Percentiles rank a stretch among this genome's conserved stretches.
Evolutionary conservation across 2,797 vertebrate species (phyloP).

Genomic region (Columba guinea): DNA sequence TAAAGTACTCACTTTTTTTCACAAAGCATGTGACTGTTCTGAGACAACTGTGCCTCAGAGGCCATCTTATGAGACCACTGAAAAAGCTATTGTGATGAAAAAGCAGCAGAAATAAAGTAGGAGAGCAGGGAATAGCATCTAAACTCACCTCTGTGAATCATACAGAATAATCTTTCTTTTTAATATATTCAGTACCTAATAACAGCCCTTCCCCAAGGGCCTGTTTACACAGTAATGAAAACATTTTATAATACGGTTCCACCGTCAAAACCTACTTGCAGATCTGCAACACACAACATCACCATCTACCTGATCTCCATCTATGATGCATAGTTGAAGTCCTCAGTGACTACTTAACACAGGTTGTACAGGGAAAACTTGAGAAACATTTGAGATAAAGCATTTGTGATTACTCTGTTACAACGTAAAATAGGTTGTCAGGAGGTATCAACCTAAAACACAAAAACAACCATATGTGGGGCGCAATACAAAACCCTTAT

Average conservation of each 20-base stretch:
- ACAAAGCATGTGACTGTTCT: constrained; percentile 19
- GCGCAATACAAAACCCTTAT: neutral
- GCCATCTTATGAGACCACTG: constrained; percentile 43
- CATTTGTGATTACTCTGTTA: neutral
- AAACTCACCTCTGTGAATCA: constrained; percentile 67
- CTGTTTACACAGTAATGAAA: neutral
- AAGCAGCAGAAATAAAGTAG: constrained; percentile 67
- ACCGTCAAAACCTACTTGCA: neutral
- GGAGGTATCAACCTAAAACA: neutral
- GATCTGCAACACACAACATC: neutral
- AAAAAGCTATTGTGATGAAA: constrained; percentile 49
- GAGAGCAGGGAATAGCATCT: constrained; percentile 52
- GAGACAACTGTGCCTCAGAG: constrained; percentile 41
- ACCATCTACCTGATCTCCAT: neutral
- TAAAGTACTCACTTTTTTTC: constrained; percentile 60
- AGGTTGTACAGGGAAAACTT: neutral
- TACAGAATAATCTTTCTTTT: constrained; percentile 60
- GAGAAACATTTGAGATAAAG: neutral
- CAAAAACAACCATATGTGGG: neutral
- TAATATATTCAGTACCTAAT: constrained; percentile 68
- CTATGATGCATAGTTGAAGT: neutral
- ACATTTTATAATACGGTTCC: neutral
- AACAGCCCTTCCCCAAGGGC: constrained; percentile 35
- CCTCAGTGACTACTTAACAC: neutral
- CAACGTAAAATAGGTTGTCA: neutral